Conservation (phyloP, 2,888 invertebrate species). For the Spicauda simplicius region DNA sequence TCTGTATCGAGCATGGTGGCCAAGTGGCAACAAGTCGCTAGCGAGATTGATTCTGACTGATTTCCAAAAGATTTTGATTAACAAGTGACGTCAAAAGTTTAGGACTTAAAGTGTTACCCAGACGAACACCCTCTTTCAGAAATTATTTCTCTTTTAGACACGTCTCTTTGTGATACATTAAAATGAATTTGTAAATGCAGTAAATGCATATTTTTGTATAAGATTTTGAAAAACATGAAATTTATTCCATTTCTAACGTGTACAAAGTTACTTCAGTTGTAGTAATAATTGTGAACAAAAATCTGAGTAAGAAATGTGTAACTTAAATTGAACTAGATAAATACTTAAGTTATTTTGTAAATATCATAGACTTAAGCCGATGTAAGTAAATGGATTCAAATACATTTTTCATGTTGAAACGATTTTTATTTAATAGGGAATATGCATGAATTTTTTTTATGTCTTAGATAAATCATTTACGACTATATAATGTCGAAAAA, state of each 20-base stretch:
- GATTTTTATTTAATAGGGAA: too few relatives aligned
- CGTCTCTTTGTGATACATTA: too few relatives aligned
- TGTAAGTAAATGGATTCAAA: constrained; percentile 6
- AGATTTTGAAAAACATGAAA: background rate
- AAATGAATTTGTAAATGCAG: background rate
- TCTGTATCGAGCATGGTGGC: constrained; percentile 86
- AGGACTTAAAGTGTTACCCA: background rate
- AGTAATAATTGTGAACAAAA: background rate
- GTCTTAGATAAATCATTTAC: too few relatives aligned
- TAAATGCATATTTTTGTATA: constrained; percentile 8
- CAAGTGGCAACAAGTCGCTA: constrained; percentile 88
- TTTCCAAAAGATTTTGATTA: background rate
- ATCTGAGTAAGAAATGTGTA: background rate
- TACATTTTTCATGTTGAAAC: constrained; percentile 14
- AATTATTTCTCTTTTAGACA: background rate
- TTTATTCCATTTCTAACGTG: background rate
- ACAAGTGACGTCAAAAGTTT: background rate
- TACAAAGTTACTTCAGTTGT: background rate
- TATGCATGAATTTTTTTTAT: too few relatives aligned
- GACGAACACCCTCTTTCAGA: background rate
- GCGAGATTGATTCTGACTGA: constrained; percentile 72
- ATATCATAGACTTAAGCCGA: constrained; percentile 8
- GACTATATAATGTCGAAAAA: too few relatives aligned
- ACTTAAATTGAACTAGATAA: background rate
- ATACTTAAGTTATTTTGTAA: constrained; percentile 13